These are phyloP conservation scores for Ceratina australensis DNA, from an alignment of 1,140 invertebrate genomes.

Conservation along the genomic window DNA sequence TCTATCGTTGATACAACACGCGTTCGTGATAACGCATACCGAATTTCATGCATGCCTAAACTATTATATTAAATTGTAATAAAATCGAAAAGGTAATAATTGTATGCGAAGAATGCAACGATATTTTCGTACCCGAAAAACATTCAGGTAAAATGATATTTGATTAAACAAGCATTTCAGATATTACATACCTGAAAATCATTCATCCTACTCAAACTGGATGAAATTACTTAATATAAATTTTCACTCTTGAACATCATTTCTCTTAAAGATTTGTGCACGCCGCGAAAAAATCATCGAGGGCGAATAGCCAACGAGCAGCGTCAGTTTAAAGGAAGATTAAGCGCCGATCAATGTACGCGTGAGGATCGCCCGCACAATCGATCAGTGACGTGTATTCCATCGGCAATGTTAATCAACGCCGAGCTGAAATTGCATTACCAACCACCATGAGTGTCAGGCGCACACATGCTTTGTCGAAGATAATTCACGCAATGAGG, in stretches of 20 bases:
- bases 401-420: constrained; percentile 37
- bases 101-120: background rate
- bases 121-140: too few relatives aligned
- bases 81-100: background rate
- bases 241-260: background rate
- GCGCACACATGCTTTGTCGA: constrained; percentile 20
- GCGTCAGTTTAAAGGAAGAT: constrained; percentile 36
- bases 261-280: background rate
- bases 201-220: too few relatives aligned
- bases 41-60: background rate
- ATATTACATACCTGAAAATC: too few relatives aligned
- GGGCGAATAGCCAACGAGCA: background rate
- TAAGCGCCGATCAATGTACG: background rate
- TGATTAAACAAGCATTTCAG: too few relatives aligned
- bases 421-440: constrained; percentile 33
- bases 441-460: constrained; percentile 2
- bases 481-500: constrained; percentile 15
- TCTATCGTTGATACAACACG: background rate
- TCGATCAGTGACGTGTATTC: constrained; percentile 28
- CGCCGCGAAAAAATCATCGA: background rate
- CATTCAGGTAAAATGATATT: too few relatives aligned
- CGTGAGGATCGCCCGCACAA: constrained; percentile 3
- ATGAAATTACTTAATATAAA: background rate
- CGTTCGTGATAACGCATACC: background rate
- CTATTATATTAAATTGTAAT: too few relatives aligned